Conservation (phyloP, 2,113 vertebrate genomes). For the Sceloporus tristichus region DNA sequence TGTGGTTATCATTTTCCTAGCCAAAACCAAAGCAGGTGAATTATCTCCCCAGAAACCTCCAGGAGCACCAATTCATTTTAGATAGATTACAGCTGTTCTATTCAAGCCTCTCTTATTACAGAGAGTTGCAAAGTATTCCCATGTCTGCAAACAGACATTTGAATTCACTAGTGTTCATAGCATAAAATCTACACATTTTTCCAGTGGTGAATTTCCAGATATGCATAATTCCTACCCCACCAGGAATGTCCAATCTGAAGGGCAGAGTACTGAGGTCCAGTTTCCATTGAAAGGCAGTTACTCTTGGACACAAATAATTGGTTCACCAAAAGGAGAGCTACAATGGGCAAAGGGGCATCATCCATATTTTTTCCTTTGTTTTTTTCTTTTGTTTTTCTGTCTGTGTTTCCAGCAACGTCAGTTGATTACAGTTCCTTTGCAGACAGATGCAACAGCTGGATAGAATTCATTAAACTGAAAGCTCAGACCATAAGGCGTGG, state of each 20-base stretch:
- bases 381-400: slow-evolving; percentile 87
- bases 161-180: background rate
- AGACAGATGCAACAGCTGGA: slow-evolving; percentile 99
- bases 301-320: slow-evolving; percentile 79
- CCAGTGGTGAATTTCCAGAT: slow-evolving; percentile 61
- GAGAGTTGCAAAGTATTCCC: background rate
- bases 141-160: background rate
- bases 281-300: slow-evolving; percentile 59
- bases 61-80: too few relatives aligned
- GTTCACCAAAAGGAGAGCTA: slow-evolving; percentile 81
- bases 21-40: too few relatives aligned
- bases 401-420: slow-evolving; percentile 95
- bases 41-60: too few relatives aligned
- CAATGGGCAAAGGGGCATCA: slow-evolving; percentile 83
- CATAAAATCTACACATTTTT: slow-evolving; percentile 64
- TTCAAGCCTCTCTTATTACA: background rate
- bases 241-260: slow-evolving; percentile 46
- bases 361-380: slow-evolving; percentile 85
- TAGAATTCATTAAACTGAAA: slow-evolving; percentile 99
- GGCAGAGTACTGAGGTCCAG: slow-evolving; percentile 61
- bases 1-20: too few relatives aligned
- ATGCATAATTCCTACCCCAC: slow-evolving; percentile 41
- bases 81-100: too few relatives aligned
- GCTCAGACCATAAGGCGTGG: slow-evolving; percentile 99
- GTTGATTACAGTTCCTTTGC: slow-evolving; percentile 99